phyloP scores from a whole-genome alignment of 2,113 vertebrate species.

The Ictalurus furcatus region DNA sequence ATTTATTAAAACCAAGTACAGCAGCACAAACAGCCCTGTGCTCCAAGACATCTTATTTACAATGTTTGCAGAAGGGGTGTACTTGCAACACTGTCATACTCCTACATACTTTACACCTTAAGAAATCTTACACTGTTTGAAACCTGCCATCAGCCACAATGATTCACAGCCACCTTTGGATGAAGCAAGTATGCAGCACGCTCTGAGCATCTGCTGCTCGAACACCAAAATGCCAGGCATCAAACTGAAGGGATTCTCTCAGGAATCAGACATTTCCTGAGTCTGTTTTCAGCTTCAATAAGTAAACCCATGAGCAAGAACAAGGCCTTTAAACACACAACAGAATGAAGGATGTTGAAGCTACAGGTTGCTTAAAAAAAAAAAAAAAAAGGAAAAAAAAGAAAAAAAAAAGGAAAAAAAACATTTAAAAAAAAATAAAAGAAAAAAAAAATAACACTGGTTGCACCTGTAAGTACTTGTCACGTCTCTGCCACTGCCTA shows the following conservation, averaged over 20 bases:
- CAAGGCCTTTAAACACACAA: not conserved
- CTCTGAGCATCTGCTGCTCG: not conserved
- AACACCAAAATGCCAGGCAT: conserved; percentile 1
- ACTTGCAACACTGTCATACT: conserved; percentile 5
- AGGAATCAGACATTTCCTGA: conserved; percentile 38
- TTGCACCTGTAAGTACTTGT: not conserved
- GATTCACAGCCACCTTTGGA: conserved; percentile 14
- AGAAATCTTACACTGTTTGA: not conserved
- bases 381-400: no score
- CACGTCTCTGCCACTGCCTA: not conserved
- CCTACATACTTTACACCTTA: not conserved
- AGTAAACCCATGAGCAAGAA: not conserved
- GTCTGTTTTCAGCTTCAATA: conserved; percentile 30
- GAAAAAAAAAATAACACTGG: not conserved
- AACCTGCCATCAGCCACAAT: not conserved
- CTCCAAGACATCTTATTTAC: conserved; percentile 21
- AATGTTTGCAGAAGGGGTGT: conserved; percentile 22
- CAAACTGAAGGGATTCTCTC: conserved; percentile 17
- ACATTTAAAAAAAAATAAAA: not conserved
- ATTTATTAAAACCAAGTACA: conserved; percentile 9
- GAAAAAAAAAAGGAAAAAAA: not conserved
- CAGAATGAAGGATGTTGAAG: not conserved
- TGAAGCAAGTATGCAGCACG: not conserved
- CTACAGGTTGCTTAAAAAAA: not conserved
- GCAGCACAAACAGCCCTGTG: not conserved